These are phyloP conservation scores for Sminthurides aquaticus DNA, from an alignment of 2,888 invertebrate species.

Conservation along the genomic window DNA sequence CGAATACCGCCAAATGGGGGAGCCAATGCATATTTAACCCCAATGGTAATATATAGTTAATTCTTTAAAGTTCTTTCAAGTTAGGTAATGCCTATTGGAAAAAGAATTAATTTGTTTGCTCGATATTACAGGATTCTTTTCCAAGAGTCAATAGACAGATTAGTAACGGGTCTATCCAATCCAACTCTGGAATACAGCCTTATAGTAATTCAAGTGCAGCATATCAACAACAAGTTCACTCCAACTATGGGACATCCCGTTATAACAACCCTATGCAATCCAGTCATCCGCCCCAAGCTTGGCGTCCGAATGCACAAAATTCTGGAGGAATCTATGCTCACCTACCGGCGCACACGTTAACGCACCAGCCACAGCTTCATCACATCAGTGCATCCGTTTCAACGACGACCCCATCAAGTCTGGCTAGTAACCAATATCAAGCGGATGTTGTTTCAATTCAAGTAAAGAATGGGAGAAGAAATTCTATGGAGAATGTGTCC, in stretches of 20 bases:
- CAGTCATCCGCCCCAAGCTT: slow-evolving; percentile 23
- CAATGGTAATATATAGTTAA: slow-evolving; percentile 20
- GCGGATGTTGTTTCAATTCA: slow-evolving; percentile 50
- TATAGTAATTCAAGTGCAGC: slow-evolving; percentile 6
- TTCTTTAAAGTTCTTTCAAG: slow-evolving; percentile 10
- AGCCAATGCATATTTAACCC: slow-evolving; percentile 31
- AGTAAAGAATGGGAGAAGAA: slow-evolving; percentile 43
- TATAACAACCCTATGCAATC: slow-evolving; percentile 16
- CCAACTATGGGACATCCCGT: slow-evolving; percentile 12
- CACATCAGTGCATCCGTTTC: slow-evolving; percentile 13
- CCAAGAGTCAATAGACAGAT: slow-evolving; percentile 5
- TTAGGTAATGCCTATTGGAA: not conserved
- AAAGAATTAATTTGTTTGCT: no score
- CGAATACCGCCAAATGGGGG: slow-evolving; percentile 44
- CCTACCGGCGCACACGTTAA: slow-evolving; percentile 22
- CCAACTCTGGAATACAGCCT: not conserved
- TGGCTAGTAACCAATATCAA: slow-evolving; percentile 43
- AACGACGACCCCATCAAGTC: slow-evolving; percentile 14
- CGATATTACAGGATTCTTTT: slow-evolving; percentile 12
- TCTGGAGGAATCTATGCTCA: slow-evolving; percentile 17
- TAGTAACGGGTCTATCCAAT: slow-evolving; percentile 16
- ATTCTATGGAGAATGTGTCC: slow-evolving; percentile 36
- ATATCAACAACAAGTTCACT: slow-evolving; percentile 16
- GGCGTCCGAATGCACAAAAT: slow-evolving; percentile 24
- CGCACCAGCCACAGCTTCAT: slow-evolving; percentile 42